Evolutionary conservation across 2,888 invertebrate genomes (phyloP).

Genomic region (Stictocephala bisonia): DNA sequence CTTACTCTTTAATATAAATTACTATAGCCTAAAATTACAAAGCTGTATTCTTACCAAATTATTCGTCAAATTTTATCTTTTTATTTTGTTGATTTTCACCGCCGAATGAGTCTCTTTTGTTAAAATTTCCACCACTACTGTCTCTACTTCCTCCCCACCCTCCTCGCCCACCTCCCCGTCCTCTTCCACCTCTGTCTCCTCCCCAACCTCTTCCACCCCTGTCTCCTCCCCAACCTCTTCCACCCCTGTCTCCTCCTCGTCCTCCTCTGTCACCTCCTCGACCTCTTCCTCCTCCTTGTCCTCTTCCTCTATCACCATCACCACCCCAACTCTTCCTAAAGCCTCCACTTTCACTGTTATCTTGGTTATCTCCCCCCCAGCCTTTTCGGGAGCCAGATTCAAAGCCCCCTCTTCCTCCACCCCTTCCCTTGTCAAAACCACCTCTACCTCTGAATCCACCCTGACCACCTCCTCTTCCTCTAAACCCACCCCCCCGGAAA

Average conservation of each 20-base stretch:
- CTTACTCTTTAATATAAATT: no score
- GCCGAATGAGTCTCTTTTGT: conserved; percentile 61
- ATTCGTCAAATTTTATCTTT: conserved; percentile 73
- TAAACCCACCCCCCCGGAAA: conserved; percentile 57
- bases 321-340: conserved; percentile 60
- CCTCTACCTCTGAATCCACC: conserved; percentile 59
- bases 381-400: conserved; percentile 57
- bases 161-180: conserved; percentile 60
- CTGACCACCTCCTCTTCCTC: conserved; percentile 57
- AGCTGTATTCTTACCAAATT: no score
- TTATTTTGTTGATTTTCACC: conserved; percentile 74
- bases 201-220: conserved; percentile 61
- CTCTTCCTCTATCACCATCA: conserved; percentile 53
- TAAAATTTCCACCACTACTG: conserved; percentile 52
- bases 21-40: no score
- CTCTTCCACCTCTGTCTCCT: conserved; percentile 63
- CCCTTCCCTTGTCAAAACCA: conserved; percentile 57
- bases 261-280: conserved; percentile 52
- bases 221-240: conserved; percentile 65
- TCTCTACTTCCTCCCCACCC: conserved; percentile 51
- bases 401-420: conserved; percentile 53
- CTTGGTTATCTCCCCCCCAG: conserved; percentile 54
- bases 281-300: conserved; percentile 51
- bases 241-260: conserved; percentile 63
- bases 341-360: conserved; percentile 55